phyloP scores from a whole-genome alignment of 2,797 vertebrate genomes.

The Sebastes nivosus region DNA sequence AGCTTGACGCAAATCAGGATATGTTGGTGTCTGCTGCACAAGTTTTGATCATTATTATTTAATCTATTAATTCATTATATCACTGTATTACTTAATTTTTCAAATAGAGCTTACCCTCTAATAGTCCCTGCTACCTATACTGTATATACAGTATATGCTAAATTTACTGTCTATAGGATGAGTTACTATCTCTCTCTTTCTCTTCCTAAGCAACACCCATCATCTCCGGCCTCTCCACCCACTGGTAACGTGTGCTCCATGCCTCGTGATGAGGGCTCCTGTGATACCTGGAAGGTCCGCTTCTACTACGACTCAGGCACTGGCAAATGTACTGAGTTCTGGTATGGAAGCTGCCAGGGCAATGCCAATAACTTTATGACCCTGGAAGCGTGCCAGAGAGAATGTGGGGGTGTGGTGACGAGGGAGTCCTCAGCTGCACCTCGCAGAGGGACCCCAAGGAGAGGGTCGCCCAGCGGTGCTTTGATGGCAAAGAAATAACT shows the following conservation, averaged over 20 bases:
- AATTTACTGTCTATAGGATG: background rate
- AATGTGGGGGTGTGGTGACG: constrained; percentile 68
- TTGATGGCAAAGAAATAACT: constrained; percentile 48
- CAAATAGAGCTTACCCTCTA: background rate
- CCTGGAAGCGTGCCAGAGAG: constrained; percentile 83
- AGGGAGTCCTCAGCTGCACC: constrained; percentile 25
- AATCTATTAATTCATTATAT: background rate
- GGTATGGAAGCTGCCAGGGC: constrained; percentile 92
- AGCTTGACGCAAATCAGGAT: background rate
- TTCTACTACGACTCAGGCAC: constrained; percentile 85
- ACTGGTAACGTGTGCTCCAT: constrained; percentile 79
- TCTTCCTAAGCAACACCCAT: constrained; percentile 8
- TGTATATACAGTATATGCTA: too few relatives aligned
- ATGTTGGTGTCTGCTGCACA: background rate
- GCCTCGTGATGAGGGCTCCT: constrained; percentile 87
- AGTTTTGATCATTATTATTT: background rate
- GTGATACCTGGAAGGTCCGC: constrained; percentile 85
- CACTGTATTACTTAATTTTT: background rate
- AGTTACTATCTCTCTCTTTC: background rate
- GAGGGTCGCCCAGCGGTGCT: constrained; percentile 21
- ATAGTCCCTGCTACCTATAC: background rate
- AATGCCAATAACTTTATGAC: constrained; percentile 91
- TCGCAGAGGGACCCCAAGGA: constrained; percentile 28
- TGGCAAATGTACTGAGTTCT: constrained; percentile 89
- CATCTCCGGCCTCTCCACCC: constrained; percentile 6